These are phyloP conservation scores for Otus sunia DNA, from an alignment of 2,113 vertebrate genomes.

Conservation along the genomic window DNA sequence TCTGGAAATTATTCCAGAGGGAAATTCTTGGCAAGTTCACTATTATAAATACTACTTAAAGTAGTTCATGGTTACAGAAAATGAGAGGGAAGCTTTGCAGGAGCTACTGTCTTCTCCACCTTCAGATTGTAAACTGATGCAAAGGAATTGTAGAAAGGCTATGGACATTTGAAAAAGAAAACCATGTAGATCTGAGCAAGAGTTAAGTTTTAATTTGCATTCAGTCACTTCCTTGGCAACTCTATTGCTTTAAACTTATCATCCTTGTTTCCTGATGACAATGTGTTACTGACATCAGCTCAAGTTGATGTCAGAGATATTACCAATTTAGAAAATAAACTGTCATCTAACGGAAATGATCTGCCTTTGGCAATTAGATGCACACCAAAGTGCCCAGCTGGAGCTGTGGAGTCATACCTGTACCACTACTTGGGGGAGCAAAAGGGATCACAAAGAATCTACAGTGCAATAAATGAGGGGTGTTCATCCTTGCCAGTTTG, in stretches of 20 bases:
- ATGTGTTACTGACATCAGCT: constrained; percentile 38
- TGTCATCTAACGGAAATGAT: background rate
- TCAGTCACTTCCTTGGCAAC: constrained; percentile 14
- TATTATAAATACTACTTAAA: background rate
- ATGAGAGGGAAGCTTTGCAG: background rate
- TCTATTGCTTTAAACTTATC: background rate
- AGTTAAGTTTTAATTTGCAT: background rate
- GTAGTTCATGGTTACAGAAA: background rate
- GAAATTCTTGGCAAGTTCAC: background rate
- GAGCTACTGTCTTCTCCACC: background rate
- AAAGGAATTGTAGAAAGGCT: background rate
- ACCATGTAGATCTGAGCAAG: background rate
- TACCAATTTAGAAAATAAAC: background rate
- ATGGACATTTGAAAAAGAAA: background rate
- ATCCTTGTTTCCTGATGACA: constrained; percentile 22
- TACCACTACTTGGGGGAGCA: background rate
- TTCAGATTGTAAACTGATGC: background rate
- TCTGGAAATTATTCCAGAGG: background rate
- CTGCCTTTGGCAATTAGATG: background rate
- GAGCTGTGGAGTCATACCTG: background rate
- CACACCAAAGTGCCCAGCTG: background rate
- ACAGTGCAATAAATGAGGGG: background rate
- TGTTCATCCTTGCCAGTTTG: background rate
- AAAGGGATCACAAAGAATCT: background rate
- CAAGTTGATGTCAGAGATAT: background rate